Conservation (phyloP, 2,888 invertebrate genomes). For the Protophormia terraenovae region DNA sequence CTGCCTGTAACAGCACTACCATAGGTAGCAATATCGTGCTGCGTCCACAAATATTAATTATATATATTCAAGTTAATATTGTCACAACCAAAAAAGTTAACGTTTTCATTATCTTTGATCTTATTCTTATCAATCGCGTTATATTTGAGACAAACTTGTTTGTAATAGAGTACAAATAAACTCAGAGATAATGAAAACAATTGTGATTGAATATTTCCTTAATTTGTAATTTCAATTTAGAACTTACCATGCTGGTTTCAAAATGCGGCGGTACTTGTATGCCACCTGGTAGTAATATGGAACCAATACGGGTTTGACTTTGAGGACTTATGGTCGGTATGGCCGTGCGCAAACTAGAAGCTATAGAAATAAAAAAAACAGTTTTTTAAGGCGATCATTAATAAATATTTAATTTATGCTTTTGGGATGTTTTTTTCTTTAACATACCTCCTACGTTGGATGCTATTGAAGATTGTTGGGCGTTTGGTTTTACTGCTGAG, state of each 20-base stretch:
- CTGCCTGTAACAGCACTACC: constrained; percentile 79
- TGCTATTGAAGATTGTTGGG: constrained; percentile 65
- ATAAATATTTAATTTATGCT: neutral
- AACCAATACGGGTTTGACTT: constrained; percentile 83
- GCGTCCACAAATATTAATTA: constrained; percentile 77
- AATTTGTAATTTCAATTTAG: neutral
- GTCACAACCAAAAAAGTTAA: too few species aligned
- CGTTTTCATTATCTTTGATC: too few species aligned
- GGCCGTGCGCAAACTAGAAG: constrained; percentile 82
- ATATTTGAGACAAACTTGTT: too few species aligned
- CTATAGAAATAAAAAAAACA: neutral
- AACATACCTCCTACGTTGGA: constrained; percentile 81
- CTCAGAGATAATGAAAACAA: too few species aligned
- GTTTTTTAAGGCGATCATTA: neutral
- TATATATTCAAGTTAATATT: constrained; percentile 1
- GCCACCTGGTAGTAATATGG: constrained; percentile 82
- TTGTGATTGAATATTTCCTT: too few species aligned
- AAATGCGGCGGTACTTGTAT: constrained; percentile 84
- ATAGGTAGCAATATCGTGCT: constrained; percentile 84
- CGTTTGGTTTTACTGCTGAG: constrained; percentile 70
- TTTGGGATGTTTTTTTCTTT: neutral
- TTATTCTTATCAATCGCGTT: too few species aligned
- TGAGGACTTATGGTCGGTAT: constrained; percentile 85
- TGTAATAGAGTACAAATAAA: too few species aligned
- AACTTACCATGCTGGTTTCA: constrained; percentile 88